Evolutionary conservation across 2,797 vertebrate species (phyloP), one percentile per base, ranked within the genome.

Genomic region (Acanthis flammea): DNA sequence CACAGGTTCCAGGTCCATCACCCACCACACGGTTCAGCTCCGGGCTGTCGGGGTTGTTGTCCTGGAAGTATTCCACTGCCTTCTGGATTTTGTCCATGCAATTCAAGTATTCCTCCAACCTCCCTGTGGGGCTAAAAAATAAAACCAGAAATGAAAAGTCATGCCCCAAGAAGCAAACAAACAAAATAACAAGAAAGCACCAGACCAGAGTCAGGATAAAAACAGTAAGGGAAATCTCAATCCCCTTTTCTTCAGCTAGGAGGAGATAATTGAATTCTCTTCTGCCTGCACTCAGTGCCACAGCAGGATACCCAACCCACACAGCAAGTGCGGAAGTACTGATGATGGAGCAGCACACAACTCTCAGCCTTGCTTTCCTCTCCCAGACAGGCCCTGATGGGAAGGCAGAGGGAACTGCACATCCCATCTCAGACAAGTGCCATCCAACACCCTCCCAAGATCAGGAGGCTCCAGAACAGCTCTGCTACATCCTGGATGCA

Each of bases 41-140:
- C 0, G 99, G 99, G 84, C 99, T 99, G 97, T 99, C 99, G 0
- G 99, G 99, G 89, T 99, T 99, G 92, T 99, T 99, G 96, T 99
- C 99, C 94, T 99, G 99, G 93, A 99, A 99, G 81, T 99, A 99
- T 66, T 99, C 99, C 95, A 99, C 99, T 1, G 99, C 99, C 96
- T 99, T 99, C 98, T 99, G 99, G 90, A 99, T 99, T 97, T 98
- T 99, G 67, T 99, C 99, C 77, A 99, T 99, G 78, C 99, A 99
- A 50, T 97, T 97, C 31, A 99, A 98, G 77, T 99, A 99, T 90
- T 99, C 99, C 27, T 99, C 99, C 95, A 99, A 97, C 54, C 99
- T 97, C 12, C 99, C 99, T 0, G 99, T 98, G 19, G 99, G 99
- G 42, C 99, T 99, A 94, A 61, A 61, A 96, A 94, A 57, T 30